Evolutionary conservation across 2,797 vertebrate species (phyloP).

Genomic region (Falco columbarius): DNA sequence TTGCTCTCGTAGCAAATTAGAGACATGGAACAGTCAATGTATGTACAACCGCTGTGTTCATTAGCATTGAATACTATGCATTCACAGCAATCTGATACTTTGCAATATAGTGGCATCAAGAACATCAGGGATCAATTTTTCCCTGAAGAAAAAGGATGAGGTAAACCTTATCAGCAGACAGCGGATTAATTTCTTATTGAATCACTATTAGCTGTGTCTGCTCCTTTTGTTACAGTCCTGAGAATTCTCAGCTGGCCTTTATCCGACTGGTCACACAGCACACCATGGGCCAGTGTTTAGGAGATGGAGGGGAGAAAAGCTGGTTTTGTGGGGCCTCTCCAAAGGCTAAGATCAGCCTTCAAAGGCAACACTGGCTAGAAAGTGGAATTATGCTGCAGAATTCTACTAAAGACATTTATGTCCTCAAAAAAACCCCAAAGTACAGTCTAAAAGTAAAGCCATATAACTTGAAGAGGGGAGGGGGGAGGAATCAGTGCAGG

Average conservation of each 20-base stretch:
- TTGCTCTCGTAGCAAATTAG: neutral
- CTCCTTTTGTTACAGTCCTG: neutral
- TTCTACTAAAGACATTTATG: neutral
- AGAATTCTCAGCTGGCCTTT: neutral
- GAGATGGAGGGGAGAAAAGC: neutral
- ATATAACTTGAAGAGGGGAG: too few species aligned
- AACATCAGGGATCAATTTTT: neutral
- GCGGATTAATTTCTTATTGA: neutral
- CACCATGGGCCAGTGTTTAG: neutral
- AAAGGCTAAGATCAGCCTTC: neutral
- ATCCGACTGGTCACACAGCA: neutral
- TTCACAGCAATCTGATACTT: neutral
- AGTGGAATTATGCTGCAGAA: neutral
- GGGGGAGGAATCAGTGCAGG: rapidly evolving
- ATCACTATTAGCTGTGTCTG: neutral
- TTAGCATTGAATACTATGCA: neutral
- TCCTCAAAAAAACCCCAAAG: neutral
- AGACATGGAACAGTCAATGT: neutral
- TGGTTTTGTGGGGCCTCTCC: neutral
- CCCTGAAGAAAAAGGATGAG: neutral
- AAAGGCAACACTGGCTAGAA: neutral
- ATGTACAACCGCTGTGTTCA: neutral
- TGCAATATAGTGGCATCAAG: neutral
- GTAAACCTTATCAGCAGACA: neutral
- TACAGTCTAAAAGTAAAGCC: neutral